Evolutionary conservation across 2,113 vertebrate genomes (phyloP), one percentile per base, ranked within the genome.

Genomic region (Ophiodon elongatus): DNA sequence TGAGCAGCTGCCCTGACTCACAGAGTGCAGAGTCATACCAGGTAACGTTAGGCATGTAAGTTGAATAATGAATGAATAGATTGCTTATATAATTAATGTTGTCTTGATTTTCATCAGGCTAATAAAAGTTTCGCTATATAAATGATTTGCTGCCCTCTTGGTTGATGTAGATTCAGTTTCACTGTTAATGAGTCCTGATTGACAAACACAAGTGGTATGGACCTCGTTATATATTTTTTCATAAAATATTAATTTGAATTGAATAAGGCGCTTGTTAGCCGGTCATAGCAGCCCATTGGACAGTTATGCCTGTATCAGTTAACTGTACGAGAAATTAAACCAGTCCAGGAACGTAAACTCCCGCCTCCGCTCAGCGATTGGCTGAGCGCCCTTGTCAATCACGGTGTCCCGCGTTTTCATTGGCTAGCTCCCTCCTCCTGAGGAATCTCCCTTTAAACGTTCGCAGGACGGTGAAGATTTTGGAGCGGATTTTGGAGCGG

Each of bases 11-110:
- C 21, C n/a, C 15, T 82, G 85, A 79, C 82, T 84, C 78, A 73
- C 39, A 41, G 23, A 80, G 52, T 68, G 59, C 59, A 82, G 60
- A 73, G 64, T 79, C 45, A 73, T 27, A 63, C 9, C 37, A 85
- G 70, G 56, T 52, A 39, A 71, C 65, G 59, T 72, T 57, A 19
- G 63, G 29, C 33, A 68, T 76, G 9, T 27, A 45, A 62, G 33
- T 17, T 91, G 63, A 90, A 92, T 89, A 87, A 90, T 84, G 56
- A 79, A 90, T 90, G 80, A 85, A 84, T 57, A 81, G 3, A 50
- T 81, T 84, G 29, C 35, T 73, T 89, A 77, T 75, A 90, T 89
- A 89, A 86, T 88, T 85, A 82, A 88, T 87, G 79, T 39, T 76
- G 50, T 79, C 68, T 85, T 68, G 59, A 66, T 57, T 77, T 71